Conservation (phyloP, 2,888 invertebrate species). For the Rhabditophanes sp. region DNA sequence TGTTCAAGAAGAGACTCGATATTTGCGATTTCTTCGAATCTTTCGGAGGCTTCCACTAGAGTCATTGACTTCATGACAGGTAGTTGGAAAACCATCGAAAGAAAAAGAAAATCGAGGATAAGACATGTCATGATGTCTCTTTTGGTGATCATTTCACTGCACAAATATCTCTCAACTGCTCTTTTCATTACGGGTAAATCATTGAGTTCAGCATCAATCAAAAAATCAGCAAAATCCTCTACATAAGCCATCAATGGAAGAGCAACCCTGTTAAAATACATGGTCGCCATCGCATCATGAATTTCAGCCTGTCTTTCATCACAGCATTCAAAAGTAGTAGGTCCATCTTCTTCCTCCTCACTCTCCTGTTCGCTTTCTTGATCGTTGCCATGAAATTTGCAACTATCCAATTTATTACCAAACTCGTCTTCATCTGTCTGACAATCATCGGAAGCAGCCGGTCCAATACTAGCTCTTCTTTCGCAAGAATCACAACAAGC, state of each 20-base stretch:
- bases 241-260: slow-evolving; percentile 42
- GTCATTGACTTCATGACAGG: slow-evolving; percentile 43
- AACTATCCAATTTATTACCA: too few relatives aligned
- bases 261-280: slow-evolving; percentile 40
- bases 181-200: slow-evolving; percentile 40
- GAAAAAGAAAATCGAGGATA: slow-evolving; percentile 36
- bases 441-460: slow-evolving; percentile 9
- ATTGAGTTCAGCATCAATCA: slow-evolving; percentile 40
- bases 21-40: slow-evolving; percentile 26
- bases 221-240: slow-evolving; percentile 27
- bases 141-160: slow-evolving; percentile 40
- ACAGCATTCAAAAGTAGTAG: slow-evolving; percentile 30
- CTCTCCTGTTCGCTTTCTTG: slow-evolving; percentile 4
- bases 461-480: too few relatives aligned
- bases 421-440: slow-evolving; percentile 8
- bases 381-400: not conserved
- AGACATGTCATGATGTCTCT: slow-evolving; percentile 35
- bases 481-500: slow-evolving; percentile 40
- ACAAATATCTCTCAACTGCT: slow-evolving; percentile 39
- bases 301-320: slow-evolving; percentile 37
- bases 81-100: slow-evolving; percentile 40
- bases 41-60: slow-evolving; percentile 23
- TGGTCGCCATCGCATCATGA: slow-evolving; percentile 38
- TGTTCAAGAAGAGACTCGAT: slow-evolving; percentile 27
- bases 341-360: slow-evolving; percentile 16